These are phyloP conservation scores for Lycaon pictus DNA, from an alignment of 2,113 vertebrate genomes.

Conservation along the genomic window DNA sequence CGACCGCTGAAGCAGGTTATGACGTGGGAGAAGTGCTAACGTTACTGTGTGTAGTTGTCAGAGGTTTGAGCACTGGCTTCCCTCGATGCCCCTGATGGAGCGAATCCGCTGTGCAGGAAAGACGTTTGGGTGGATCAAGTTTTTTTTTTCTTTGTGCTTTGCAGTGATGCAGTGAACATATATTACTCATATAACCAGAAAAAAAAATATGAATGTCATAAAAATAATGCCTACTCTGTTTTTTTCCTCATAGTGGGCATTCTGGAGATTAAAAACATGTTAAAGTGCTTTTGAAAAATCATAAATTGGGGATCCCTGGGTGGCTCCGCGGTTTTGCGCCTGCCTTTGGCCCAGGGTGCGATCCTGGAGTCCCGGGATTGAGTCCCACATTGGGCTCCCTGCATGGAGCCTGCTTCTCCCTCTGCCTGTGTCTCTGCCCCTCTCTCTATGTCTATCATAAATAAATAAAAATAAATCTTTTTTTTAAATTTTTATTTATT, in stretches of 20 bases:
- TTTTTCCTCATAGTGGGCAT: background rate
- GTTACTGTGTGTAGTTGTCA: background rate
- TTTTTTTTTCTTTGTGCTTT: background rate
- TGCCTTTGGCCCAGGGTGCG: too few relatives aligned
- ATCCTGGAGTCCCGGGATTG: too few relatives aligned
- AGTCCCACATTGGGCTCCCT: too few relatives aligned
- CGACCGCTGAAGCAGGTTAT: too few relatives aligned
- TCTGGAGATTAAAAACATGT: background rate
- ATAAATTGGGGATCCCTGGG: too few relatives aligned
- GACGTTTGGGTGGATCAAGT: background rate
- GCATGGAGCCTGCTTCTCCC: too few relatives aligned
- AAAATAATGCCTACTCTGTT: background rate
- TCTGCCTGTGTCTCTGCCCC: too few relatives aligned
- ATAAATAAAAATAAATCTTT: background rate
- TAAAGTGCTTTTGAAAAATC: background rate
- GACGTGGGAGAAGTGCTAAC: rapidly evolving
- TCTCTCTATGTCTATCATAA: too few relatives aligned
- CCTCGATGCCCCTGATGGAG: rapidly evolving
- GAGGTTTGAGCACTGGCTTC: background rate
- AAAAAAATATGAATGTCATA: background rate
- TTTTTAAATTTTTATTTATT: too few relatives aligned
- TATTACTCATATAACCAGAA: background rate
- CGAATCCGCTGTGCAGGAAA: background rate
- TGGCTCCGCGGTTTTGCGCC: too few relatives aligned
- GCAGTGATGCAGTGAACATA: background rate